These are phyloP conservation scores for Callimorpha dominula DNA, from an alignment of 2,888 invertebrate genomes.

Conservation along the genomic window DNA sequence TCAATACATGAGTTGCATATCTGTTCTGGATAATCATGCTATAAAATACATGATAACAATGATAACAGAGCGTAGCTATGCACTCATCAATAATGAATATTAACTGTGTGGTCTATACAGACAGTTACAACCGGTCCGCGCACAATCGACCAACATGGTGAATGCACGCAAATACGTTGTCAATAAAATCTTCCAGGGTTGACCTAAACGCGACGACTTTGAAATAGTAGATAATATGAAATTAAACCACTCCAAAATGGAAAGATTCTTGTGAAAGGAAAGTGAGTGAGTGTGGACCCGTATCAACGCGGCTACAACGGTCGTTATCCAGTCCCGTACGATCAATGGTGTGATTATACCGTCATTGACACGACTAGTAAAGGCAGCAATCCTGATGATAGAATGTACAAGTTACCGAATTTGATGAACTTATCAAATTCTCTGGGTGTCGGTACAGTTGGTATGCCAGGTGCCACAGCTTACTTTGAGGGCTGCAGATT, in stretches of 20 bases:
- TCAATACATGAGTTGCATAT: not conserved
- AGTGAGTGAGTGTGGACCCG: constrained; percentile 67
- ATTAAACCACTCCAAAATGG: constrained; percentile 62
- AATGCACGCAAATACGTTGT: constrained; percentile 81
- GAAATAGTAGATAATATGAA: constrained; percentile 87
- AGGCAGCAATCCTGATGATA: constrained; percentile 29
- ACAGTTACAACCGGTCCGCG: constrained; percentile 26
- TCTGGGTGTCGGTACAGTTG: constrained; percentile 61
- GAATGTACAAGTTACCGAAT: constrained; percentile 81
- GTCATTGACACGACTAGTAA: constrained; percentile 19
- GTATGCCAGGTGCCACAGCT: constrained; percentile 77
- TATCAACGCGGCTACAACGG: constrained; percentile 55
- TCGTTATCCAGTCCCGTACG: constrained; percentile 54
- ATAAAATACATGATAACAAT: not conserved
- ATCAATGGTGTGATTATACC: constrained; percentile 58
- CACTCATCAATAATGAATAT: not conserved
- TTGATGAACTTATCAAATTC: constrained; percentile 84
- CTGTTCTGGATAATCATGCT: not conserved
- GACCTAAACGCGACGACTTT: constrained; percentile 87
- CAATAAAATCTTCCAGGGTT: constrained; percentile 83
- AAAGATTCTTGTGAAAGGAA: constrained; percentile 68
- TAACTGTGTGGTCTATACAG: not conserved
- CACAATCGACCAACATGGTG: constrained; percentile 65
- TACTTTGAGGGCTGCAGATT: too few species aligned
- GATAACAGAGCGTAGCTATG: not conserved